Evolutionary conservation across 53 echinoderm and acorn worm species (phyloP).

Genomic region (Henricia sp.): DNA sequence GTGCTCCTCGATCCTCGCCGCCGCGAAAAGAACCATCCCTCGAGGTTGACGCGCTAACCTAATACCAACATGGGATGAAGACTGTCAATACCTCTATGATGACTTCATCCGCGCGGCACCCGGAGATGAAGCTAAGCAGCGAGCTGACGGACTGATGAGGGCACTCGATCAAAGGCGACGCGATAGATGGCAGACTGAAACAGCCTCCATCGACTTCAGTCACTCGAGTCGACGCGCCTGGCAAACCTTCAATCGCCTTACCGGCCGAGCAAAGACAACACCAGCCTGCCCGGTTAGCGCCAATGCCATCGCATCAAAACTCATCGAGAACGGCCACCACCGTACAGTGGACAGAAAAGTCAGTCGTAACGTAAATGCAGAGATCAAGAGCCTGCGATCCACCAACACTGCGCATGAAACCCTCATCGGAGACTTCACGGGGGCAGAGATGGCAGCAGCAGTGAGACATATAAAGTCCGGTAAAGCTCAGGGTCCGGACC

Average conservation of each 20-base stretch:
- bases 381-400: not conserved
- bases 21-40: not conserved
- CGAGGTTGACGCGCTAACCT: not conserved
- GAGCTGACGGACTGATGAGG: not conserved
- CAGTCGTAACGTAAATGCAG: too few relatives aligned
- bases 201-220: slow-evolving; percentile 21
- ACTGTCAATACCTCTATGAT: not conserved
- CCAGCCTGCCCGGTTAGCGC: not conserved
- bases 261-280: slow-evolving; percentile 8
- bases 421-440: slow-evolving; percentile 9
- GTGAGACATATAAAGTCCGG: slow-evolving; percentile 3
- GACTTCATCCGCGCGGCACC: slow-evolving; percentile 19
- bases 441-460: slow-evolving; percentile 5
- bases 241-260: too few relatives aligned
- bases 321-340: slow-evolving; percentile 21
- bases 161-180: slow-evolving; percentile 26
- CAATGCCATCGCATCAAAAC: slow-evolving; percentile 5
- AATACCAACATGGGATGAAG: slow-evolving; percentile 30
- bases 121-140: slow-evolving; percentile 9
- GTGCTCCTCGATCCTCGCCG: not conserved
- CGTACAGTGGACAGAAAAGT: not conserved
- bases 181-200: slow-evolving; percentile 29
- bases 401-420: not conserved
- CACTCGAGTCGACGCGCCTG: slow-evolving; percentile 46
- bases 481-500: slow-evolving; percentile 12